Conservation (phyloP, 2,797 vertebrate genomes). For the Anguilla anguilla region DNA sequence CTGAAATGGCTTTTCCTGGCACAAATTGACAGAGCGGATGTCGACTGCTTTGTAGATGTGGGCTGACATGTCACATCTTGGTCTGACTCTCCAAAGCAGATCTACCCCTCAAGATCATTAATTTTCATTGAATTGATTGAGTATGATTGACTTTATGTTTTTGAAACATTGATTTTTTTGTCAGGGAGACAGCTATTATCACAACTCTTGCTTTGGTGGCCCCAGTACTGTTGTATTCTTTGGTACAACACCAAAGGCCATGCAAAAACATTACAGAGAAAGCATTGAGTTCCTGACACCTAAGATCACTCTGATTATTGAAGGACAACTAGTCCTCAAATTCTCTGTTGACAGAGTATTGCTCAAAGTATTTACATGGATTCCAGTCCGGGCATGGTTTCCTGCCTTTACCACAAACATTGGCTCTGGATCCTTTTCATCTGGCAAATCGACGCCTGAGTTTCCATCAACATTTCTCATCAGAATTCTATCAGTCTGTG, state of each 20-base stretch:
- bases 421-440: background rate
- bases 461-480: background rate
- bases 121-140: background rate
- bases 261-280: background rate
- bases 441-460: slow-evolving; percentile 3
- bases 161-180: background rate
- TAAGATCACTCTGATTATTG: background rate
- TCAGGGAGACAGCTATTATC: background rate
- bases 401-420: background rate
- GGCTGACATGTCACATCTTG: background rate
- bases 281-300: background rate
- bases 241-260: background rate
- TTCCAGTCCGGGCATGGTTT: background rate
- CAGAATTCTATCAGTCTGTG: slow-evolving; percentile 21
- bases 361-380: slow-evolving; percentile 2
- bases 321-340: background rate
- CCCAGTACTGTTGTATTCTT: background rate
- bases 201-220: background rate
- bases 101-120: background rate
- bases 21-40: background rate
- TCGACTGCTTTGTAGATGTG: background rate
- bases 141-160: background rate
- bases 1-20: background rate
- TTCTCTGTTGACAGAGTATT: background rate
- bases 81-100: too few relatives aligned